Conservation (phyloP, 1,140 invertebrate genomes). For the Drosophila pruinosa region DNA sequence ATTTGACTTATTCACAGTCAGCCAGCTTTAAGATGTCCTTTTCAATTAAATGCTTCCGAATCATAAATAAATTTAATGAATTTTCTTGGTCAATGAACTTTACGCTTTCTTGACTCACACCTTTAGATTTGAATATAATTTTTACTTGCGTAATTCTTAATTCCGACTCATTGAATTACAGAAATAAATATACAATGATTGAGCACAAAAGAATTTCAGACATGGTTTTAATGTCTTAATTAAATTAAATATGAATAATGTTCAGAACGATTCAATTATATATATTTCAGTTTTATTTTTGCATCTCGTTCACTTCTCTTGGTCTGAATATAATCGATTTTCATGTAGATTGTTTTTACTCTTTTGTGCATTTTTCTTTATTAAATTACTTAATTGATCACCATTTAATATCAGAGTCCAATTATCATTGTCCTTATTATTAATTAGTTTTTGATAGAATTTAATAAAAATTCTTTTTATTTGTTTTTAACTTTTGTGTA, state of each 20-base stretch:
- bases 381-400: no score
- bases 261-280: neutral
- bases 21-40: neutral
- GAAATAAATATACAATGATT: neutral
- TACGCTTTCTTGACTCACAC: neutral
- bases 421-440: no score
- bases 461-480: no score
- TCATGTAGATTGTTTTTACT: neutral
- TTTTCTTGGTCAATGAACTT: conserved; percentile 10
- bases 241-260: neutral
- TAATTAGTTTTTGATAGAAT: no score
- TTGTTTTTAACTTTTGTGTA: no score
- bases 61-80: neutral
- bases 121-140: neutral
- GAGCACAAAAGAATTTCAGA: neutral
- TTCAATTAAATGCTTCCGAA: neutral
- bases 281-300: neutral
- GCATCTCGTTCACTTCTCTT: neutral
- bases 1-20: neutral
- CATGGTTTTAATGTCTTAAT: neutral
- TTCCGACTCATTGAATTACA: conserved; percentile 7
- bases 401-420: no score
- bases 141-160: neutral
- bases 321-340: neutral
- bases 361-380: neutral